Evolutionary conservation across 2,797 vertebrate genomes (phyloP).

Genomic region (Mus spretus): DNA sequence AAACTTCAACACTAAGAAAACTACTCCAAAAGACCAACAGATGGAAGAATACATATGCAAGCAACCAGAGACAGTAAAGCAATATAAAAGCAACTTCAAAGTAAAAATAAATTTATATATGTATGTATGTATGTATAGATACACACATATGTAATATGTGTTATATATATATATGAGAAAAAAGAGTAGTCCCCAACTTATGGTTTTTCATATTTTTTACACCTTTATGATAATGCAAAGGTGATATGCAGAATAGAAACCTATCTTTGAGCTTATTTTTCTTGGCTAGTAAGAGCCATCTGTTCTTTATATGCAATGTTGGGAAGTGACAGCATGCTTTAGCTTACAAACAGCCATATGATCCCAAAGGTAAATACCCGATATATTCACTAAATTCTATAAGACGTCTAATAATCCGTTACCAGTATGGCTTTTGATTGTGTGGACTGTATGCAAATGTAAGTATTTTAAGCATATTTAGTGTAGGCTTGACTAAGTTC

Average conservation of each 20-base stretch:
- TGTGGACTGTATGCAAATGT: neutral
- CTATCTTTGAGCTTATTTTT: neutral
- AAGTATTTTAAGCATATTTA: neutral
- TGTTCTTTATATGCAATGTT: neutral
- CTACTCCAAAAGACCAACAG: slow-evolving; percentile 43
- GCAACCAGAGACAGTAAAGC: slow-evolving; percentile 31
- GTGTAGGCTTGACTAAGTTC: neutral
- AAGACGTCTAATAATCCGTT: neutral
- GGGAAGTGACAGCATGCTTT: neutral
- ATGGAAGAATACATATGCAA: slow-evolving; percentile 35
- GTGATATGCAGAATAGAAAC: neutral
- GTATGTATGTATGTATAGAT: neutral
- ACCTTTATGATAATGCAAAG: neutral
- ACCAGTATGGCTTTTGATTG: neutral
- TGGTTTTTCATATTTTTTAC: neutral
- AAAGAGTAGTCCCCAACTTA: neutral
- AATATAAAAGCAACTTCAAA: slow-evolving; percentile 39
- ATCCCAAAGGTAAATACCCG: neutral
- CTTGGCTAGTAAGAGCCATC: neutral
- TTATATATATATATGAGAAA: neutral
- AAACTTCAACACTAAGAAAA: slow-evolving; percentile 32
- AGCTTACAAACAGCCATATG: neutral
- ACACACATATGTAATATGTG: neutral
- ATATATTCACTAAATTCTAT: neutral
- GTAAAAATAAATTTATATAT: neutral